Evolutionary conservation across 2,888 invertebrate genomes (phyloP).

Genomic region (Tinea trinotella): DNA sequence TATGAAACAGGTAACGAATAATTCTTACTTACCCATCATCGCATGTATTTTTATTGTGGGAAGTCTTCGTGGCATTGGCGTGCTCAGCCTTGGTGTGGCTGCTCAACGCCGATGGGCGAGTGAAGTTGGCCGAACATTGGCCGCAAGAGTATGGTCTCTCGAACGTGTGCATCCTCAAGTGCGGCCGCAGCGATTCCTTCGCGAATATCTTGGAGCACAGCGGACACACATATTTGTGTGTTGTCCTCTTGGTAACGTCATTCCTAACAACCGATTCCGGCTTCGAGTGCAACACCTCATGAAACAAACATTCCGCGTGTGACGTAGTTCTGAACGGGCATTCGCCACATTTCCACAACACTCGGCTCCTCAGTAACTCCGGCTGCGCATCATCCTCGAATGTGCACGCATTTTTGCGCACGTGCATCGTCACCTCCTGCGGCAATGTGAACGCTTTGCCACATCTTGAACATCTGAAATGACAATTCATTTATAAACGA

Average conservation of each 20-base stretch:
- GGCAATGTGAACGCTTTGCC: constrained; percentile 78
- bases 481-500: constrained; percentile 17
- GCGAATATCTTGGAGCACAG: constrained; percentile 76
- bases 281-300: constrained; percentile 77
- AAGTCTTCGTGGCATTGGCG: neutral
- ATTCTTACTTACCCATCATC: neutral
- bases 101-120: constrained; percentile 75
- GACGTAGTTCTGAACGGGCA: constrained; percentile 76
- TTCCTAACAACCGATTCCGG: constrained; percentile 40
- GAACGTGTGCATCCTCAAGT: constrained; percentile 81
- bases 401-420: constrained; percentile 73
- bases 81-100: constrained; percentile 74
- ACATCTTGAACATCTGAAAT: constrained; percentile 79
- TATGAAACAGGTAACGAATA: no score
- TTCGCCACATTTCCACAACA: constrained; percentile 71
- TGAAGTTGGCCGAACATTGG: constrained; percentile 76
- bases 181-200: constrained; percentile 78
- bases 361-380: constrained; percentile 32
- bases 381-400: constrained; percentile 33
- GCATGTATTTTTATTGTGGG: neutral
- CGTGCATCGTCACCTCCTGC: constrained; percentile 82
- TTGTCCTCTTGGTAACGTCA: constrained; percentile 35
- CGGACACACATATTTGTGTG: constrained; percentile 75
- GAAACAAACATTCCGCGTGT: constrained; percentile 80
- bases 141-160: constrained; percentile 80